These are phyloP conservation scores for Synaphobranchus kaupii DNA, from an alignment of 2,797 vertebrate species.

Conservation along the genomic window DNA sequence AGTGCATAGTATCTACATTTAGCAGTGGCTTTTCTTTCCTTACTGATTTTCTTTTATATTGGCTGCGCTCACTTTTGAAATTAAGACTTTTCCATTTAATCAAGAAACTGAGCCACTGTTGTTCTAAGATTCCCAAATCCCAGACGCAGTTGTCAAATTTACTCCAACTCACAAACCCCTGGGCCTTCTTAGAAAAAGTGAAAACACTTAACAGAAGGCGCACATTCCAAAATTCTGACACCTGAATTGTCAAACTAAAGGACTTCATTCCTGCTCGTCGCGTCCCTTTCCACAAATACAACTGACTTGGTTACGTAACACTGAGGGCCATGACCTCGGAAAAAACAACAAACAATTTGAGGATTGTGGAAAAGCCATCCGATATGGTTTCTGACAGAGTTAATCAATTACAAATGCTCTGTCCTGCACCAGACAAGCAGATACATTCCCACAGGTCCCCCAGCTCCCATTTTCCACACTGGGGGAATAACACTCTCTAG, in stretches of 20 bases:
- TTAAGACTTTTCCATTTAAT: not conserved
- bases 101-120: not conserved
- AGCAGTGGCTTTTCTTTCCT: too few species aligned
- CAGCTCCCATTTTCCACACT: not conserved
- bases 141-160: not conserved
- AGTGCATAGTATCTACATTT: too few species aligned
- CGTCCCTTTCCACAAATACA: not conserved
- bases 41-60: not conserved
- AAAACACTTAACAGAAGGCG: not conserved
- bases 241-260: not conserved
- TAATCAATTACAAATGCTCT: conserved; percentile 1
- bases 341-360: not conserved
- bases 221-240: conserved; percentile 16
- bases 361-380: not conserved
- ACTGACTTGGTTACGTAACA: not conserved
- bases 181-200: not conserved
- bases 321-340: not conserved
- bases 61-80: not conserved
- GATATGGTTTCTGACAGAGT: conserved; percentile 8
- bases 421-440: not conserved
- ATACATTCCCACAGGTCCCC: conserved; percentile 4
- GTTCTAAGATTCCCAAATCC: not conserved
- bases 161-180: not conserved
- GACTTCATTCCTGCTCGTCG: not conserved
- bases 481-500: not conserved